Conservation (phyloP, 2,113 vertebrate genomes). For the Alligator mississippiensis region DNA sequence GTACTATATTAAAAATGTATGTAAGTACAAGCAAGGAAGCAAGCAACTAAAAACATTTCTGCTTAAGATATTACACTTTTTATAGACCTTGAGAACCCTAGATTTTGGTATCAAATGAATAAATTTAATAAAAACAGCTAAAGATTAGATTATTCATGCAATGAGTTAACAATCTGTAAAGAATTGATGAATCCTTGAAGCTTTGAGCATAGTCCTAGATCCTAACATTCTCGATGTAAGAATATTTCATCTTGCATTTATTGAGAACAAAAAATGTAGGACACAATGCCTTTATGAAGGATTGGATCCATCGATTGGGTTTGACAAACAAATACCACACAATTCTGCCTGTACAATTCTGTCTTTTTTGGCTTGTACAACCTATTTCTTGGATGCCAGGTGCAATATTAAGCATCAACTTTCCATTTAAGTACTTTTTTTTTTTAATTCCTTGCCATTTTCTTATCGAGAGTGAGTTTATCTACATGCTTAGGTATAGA, state of each 20-base stretch:
- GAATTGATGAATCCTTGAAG: neutral
- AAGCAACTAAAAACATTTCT: neutral
- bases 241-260: neutral
- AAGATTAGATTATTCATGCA: neutral
- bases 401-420: neutral
- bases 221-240: neutral
- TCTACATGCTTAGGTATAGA: too few relatives aligned
- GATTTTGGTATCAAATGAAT: neutral
- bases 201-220: neutral
- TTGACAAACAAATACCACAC: neutral
- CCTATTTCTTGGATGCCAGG: neutral
- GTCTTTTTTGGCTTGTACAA: neutral
- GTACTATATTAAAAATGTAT: neutral
- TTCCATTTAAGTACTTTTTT: neutral
- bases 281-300: fast-evolving
- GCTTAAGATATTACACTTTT: neutral
- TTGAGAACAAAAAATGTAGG: neutral
- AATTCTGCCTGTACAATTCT: neutral
- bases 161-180: neutral
- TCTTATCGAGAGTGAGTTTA: neutral
- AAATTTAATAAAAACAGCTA: neutral
- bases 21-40: neutral
- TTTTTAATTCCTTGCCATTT: neutral
- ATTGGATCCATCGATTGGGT: neutral
- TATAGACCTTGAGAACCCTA: fast-evolving